Percentiles rank a stretch among this genome's conserved stretches.
Evolutionary conservation across 2,888 invertebrate genomes (phyloP).

Genomic region (Argyresthia albistria): DNA sequence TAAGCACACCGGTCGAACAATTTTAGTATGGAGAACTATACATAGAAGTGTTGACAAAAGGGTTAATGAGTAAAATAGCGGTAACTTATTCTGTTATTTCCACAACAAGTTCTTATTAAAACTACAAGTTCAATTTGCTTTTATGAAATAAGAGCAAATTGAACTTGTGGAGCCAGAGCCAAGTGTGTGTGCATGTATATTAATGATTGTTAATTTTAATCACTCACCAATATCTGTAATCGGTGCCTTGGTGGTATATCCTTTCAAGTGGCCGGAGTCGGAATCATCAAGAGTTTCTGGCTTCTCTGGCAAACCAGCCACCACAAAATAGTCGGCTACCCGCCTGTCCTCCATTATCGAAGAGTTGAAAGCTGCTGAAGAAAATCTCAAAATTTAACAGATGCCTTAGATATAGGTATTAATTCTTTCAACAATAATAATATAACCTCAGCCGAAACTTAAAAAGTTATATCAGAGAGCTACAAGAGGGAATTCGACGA

Average conservation of each 20-base stretch:
- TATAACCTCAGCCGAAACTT: neutral
- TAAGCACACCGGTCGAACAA: no score
- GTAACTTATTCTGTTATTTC: no score
- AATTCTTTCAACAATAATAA: neutral
- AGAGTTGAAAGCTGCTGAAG: neutral
- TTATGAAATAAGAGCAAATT: no score
- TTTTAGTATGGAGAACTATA: no score
- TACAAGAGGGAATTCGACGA: neutral
- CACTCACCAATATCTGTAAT: slow-evolving; percentile 92
- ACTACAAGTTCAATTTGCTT: no score
- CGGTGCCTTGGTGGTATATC: slow-evolving; percentile 88
- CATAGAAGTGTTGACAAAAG: no score
- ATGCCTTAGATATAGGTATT: neutral
- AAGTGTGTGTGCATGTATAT: no score
- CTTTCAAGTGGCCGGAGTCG: slow-evolving; percentile 86
- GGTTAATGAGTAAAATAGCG: no score
- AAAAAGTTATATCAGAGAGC: neutral
- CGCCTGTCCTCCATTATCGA: slow-evolving; percentile 84
- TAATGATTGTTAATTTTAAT: no score
- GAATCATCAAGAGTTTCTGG: slow-evolving; percentile 85
- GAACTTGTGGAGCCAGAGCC: no score
- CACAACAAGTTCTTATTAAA: no score
- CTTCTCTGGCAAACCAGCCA: slow-evolving; percentile 92
- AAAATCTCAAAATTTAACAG: neutral
- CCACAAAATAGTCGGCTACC: slow-evolving; percentile 98